A percentile compares a stretch with the other conserved stretches of the same genome.
These are phyloP conservation scores for Echinarachnius parma DNA, from an alignment of 53 echinoderm and acorn worm species.

Conservation along the genomic window DNA sequence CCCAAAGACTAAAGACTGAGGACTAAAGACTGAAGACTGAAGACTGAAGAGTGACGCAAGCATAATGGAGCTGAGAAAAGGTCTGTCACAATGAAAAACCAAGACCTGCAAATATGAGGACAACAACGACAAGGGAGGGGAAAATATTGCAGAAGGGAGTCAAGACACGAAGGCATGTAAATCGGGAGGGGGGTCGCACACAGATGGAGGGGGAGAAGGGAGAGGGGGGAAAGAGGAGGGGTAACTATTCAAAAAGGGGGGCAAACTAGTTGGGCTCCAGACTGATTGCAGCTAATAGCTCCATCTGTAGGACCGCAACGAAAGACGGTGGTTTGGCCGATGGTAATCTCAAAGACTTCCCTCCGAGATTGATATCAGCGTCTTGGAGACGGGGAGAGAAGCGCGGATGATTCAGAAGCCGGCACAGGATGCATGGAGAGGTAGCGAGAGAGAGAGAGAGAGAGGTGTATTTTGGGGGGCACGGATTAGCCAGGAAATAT, in stretches of 20 bases:
- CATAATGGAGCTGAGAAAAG: conserved; percentile 50
- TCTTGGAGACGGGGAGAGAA: not conserved
- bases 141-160: not conserved
- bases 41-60: no score
- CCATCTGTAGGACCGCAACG: conserved; percentile 20
- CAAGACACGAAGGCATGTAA: not conserved
- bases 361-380: conserved; percentile 22
- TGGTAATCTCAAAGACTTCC: conserved; percentile 38
- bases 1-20: no score
- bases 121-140: not conserved
- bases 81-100: conserved; percentile 51
- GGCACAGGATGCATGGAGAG: conserved; percentile 9
- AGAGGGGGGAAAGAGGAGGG: not conserved
- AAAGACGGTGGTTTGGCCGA: conserved; percentile 25
- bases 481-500: conserved; percentile 43
- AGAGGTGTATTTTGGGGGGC: conserved; percentile 4
- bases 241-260: no score
- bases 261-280: no score
- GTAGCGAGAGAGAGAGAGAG: no score
- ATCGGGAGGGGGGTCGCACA: not conserved
- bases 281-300: no score
- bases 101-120: conserved; percentile 26
- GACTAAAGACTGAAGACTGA: no score
- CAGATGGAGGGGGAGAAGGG: not conserved
- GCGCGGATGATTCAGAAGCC: conserved; percentile 14